These are phyloP conservation scores for Brachyrhaphis roseni DNA, from an alignment of 2,797 vertebrate species.

Conservation along the genomic window DNA sequence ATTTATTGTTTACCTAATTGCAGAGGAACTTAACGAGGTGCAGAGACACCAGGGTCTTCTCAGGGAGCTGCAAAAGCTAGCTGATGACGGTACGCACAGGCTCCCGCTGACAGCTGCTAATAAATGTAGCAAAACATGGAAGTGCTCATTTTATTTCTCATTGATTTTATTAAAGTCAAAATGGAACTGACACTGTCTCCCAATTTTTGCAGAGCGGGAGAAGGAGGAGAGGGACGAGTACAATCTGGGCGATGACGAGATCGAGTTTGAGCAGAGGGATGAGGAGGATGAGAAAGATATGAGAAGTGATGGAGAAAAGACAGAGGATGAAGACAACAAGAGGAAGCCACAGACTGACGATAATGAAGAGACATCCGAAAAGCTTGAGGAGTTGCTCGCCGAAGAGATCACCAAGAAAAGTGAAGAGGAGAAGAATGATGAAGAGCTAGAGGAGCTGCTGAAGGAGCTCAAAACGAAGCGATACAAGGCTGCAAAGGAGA, in stretches of 20 bases:
- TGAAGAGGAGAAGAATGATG: constrained; percentile 61
- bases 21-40: constrained; percentile 78
- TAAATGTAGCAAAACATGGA: neutral
- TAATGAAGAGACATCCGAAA: constrained; percentile 67
- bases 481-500: constrained; percentile 64
- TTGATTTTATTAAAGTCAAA: neutral
- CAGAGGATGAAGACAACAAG: constrained; percentile 36
- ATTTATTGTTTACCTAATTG: neutral
- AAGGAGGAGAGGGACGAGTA: constrained; percentile 56
- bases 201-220: constrained; percentile 65
- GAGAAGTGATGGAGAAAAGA: constrained; percentile 4
- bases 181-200: neutral
- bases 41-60: constrained; percentile 81
- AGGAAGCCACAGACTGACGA: constrained; percentile 47
- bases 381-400: constrained; percentile 73
- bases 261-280: constrained; percentile 42
- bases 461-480: constrained; percentile 77
- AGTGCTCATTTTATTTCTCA: neutral
- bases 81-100: constrained; percentile 67
- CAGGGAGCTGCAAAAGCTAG: constrained; percentile 81
- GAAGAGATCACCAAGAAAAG: constrained; percentile 70
- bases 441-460: constrained; percentile 72
- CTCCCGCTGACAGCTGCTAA: neutral
- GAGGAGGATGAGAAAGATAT: constrained; percentile 43
- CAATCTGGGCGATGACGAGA: constrained; percentile 56